phyloP scores from a whole-genome alignment of 2,113 vertebrate genomes.

The Centrocercus urophasianus region DNA sequence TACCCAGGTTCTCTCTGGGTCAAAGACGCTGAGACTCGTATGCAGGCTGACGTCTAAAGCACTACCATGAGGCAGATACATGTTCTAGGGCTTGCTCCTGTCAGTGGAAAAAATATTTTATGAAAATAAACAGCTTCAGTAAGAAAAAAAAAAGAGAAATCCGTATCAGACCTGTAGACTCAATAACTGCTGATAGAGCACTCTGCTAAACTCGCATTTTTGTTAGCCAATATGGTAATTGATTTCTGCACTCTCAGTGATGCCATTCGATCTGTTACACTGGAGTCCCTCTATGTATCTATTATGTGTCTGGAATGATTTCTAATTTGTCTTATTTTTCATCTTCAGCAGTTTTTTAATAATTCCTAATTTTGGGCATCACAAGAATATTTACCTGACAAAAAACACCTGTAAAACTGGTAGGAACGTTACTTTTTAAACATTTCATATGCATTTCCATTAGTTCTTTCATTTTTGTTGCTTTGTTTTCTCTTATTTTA shows the following conservation, averaged over 20 bases:
- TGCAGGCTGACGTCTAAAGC: not conserved
- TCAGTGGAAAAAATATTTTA: conserved; percentile 1
- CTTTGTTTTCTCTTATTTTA: not conserved
- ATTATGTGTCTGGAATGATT: not conserved
- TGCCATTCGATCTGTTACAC: not conserved
- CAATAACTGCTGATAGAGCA: not conserved
- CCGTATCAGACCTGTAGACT: not conserved
- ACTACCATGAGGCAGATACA: not conserved
- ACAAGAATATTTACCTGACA: not conserved
- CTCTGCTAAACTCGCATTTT: not conserved
- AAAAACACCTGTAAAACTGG: not conserved
- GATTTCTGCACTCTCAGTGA: not conserved
- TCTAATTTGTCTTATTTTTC: not conserved
- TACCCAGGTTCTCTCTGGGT: not conserved
- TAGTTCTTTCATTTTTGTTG: not conserved
- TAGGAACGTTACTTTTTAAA: not conserved
- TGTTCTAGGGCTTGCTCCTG: not conserved
- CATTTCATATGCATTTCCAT: not conserved
- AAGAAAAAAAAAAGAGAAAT: conserved; percentile 11
- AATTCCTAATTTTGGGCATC: not conserved
- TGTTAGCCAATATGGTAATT: not conserved
- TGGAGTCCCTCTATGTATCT: not conserved
- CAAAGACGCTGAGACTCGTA: not conserved
- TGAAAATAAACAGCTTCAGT: not conserved
- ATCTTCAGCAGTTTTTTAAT: not conserved